Evolutionary conservation across 2,113 vertebrate genomes (phyloP).

Genomic region (Gavia stellata): DNA sequence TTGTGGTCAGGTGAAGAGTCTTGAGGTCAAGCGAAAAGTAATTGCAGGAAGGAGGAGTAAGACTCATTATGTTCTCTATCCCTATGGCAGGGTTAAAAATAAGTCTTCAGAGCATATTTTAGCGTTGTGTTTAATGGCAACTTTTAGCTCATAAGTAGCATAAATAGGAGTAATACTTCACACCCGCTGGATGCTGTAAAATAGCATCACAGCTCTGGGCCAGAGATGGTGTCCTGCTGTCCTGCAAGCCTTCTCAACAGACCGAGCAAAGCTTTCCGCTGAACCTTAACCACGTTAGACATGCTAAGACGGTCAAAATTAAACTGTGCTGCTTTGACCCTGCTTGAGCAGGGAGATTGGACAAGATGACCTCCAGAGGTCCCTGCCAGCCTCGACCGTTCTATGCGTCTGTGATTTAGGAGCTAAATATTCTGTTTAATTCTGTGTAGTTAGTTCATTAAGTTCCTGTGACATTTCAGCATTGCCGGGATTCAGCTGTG

Average conservation of each 20-base stretch:
- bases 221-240: neutral
- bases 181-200: neutral
- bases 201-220: neutral
- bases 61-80: neutral
- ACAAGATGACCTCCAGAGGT: neutral
- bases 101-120: neutral
- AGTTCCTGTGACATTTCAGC: neutral
- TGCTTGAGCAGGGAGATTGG: neutral
- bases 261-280: neutral
- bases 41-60: neutral
- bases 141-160: neutral
- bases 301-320: neutral
- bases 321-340: neutral
- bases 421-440: neutral
- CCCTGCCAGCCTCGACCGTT: neutral
- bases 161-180: neutral
- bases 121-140: neutral
- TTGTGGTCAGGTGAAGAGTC: neutral
- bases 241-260: neutral
- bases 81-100: neutral
- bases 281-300: neutral
- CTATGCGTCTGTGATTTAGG: neutral
- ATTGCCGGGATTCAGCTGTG: neutral
- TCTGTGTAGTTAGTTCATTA: neutral
- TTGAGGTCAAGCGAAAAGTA: neutral